phyloP scores from a whole-genome alignment of 2,113 vertebrate species.

The Chlorodrepanis virens region DNA sequence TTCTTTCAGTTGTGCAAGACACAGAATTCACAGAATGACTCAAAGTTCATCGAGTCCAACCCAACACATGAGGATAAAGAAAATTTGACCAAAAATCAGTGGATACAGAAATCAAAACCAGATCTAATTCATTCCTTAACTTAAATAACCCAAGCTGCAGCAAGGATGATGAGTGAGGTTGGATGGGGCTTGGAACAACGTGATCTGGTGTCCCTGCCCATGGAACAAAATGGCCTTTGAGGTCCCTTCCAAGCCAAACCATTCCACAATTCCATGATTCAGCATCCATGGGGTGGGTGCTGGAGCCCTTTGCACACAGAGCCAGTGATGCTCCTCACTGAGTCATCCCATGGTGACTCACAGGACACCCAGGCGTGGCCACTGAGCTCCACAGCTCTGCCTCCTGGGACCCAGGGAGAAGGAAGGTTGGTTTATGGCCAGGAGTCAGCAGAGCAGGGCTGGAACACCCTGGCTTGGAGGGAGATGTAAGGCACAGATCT shows the following conservation, averaged over 20 bases:
- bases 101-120: neutral
- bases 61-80: neutral
- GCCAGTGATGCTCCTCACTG: accelerated
- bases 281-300: accelerated
- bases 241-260: neutral
- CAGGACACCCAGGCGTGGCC: neutral
- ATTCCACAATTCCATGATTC: neutral
- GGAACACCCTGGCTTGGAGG: accelerated
- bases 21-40: neutral
- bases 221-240: neutral
- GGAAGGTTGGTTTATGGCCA: neutral
- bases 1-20: neutral
- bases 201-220: neutral
- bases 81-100: neutral
- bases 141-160: neutral
- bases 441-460: neutral
- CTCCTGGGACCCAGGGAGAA: neutral
- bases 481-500: neutral
- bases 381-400: accelerated
- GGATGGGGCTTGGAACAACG: neutral
- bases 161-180: accelerated
- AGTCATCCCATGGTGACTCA: accelerated
- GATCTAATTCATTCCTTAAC: neutral
- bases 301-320: neutral
- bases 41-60: neutral